Conservation (phyloP, 2,888 invertebrate species). For the Ophonus ardosiacus region DNA sequence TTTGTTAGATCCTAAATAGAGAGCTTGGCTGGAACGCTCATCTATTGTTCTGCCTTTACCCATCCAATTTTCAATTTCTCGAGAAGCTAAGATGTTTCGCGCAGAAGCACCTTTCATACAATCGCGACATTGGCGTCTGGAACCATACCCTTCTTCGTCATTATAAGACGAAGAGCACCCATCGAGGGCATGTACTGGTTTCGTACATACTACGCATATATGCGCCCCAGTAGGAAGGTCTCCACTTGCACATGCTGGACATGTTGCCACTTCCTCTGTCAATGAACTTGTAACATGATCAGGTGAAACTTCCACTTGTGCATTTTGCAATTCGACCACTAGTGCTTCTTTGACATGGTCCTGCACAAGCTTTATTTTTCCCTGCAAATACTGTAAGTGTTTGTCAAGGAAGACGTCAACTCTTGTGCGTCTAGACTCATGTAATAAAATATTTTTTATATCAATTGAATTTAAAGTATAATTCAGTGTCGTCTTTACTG, state of each 20-base stretch:
- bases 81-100: neutral
- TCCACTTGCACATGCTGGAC: constrained; percentile 25
- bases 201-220: constrained; percentile 31
- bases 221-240: constrained; percentile 38
- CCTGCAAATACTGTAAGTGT: constrained; percentile 41
- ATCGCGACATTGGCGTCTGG: neutral
- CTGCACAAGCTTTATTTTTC: neutral
- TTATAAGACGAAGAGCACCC: constrained; percentile 13
- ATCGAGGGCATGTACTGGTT: constrained; percentile 31
- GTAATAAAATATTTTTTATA: constrained; percentile 31
- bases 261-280: no score
- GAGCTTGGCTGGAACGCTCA: neutral
- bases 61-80: constrained; percentile 6
- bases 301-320: neutral
- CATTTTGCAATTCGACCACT: neutral
- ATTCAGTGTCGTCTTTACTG: no score
- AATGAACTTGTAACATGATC: neutral
- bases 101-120: neutral
- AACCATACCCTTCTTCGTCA: constrained; percentile 44
- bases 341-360: neutral
- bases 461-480: no score
- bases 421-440: neutral
- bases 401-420: constrained; percentile 36
- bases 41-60: neutral
- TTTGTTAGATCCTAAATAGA: neutral